Evolutionary conservation across 2,113 vertebrate species (phyloP), one percentile per base, ranked within the genome.

Genomic region (Periophthalmus modestus): DNA sequence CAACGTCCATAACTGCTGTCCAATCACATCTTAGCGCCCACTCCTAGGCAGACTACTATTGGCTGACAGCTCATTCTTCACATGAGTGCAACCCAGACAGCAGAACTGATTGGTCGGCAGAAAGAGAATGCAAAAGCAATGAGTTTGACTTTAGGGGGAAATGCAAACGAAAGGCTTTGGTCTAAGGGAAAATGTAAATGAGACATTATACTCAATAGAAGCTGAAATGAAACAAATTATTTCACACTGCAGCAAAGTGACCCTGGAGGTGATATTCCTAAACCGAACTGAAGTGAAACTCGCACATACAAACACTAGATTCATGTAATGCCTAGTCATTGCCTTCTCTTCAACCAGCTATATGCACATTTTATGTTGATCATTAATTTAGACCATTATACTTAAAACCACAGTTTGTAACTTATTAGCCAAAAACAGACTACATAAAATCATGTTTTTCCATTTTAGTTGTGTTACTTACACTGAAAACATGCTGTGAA

Each of bases 91-190:
- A 72, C 78, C 76, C 87, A 82, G 79, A 77, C 81, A 79, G 82
- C 82, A 76, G 87, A 90, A 90, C 84, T 83, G 87, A 88, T 88
- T 89, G 86, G 88, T 65, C n/a, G 54, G 69, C 72, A 23, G 61
- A 58, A 28, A 72, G 75, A 21, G n/a, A 18, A 23, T 14, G 18
- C 52, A 43, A 33, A 67, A 7, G n/a, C n/a, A 50, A 82, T 78
- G 69, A 39, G 72, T 87, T 82, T 72, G 59, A 79, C 70, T 85
- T 77, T 21, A 70, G 59, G 74, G 34, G 4, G 63, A 74, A 71
- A 83, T 72, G 83, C 68, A 79, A 77, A 85, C 77, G 4, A 74
- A 72, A n/a, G 14, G 3, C 55, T 70, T 82, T 74, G 59, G 61
- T 83, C 83, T 66, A 48, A 81, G 72, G 81, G 33, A 80, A 82